Base-by-base conservation (phyloP, 2,797 vertebrate genomes). In the Lacerta bilineata region DNA sequence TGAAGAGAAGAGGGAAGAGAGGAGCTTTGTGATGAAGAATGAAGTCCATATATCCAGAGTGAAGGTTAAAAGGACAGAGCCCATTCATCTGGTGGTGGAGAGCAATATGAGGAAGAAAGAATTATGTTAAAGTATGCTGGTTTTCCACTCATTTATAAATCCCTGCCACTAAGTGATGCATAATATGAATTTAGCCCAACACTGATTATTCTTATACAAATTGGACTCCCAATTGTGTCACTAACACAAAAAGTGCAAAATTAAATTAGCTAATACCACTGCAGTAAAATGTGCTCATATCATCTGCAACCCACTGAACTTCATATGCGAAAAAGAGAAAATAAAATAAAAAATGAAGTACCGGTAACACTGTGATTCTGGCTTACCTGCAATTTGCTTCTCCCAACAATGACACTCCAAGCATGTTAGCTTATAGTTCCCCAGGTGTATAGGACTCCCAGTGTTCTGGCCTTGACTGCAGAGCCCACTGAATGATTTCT, bases 381-480 rank as follows among this genome's bases (percentile, higher is more conserved):
- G 15, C 95, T 94, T 94, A 97, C 96, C 96, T 77, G 75, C 17
- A n/a, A 25, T 76, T 61, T 93, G 88, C 92, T 93, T 5, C 86
- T 84, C 0, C 0, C 84, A 84, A 80, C 11, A 85, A 23, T 68
- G 39, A 25, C 74, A 66, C 79, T 50, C 3, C 15, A 61, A 87
- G 77, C 91, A 88, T 89, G 75, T 88, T 87, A 92, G 80, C 55
- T 88, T 71, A 3, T 5, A 43, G 83, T 69, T 83, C 66, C 68
- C 66, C 80, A 88, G 64, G 90, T 91, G 92, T 41, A 81, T 69
- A 1, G 87, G 68, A 80, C 39, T 50, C 41, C 27, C 83, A 87
- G 91, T 61, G 10, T 80, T 76, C 23, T 68, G 10, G 1, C 50
- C 6, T 83, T 50, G 39, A 2, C 81, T 1, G 20, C 0, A 13